These are phyloP conservation scores for Patella caerulea DNA, from an alignment of 2,888 invertebrate species.

Conservation along the genomic window DNA sequence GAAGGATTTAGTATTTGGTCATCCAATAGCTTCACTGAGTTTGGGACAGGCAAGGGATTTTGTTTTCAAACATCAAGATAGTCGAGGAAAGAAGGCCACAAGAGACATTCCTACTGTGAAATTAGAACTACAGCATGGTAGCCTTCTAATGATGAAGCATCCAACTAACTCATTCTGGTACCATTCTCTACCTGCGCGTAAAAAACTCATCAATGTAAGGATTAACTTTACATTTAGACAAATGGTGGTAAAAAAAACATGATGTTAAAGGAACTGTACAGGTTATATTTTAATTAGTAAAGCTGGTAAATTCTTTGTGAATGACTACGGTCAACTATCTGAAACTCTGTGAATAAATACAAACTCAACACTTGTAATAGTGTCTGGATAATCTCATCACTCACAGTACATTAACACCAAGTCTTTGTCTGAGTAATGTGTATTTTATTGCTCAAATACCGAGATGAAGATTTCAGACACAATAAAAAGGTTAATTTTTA, in stretches of 20 bases:
- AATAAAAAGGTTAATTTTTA: too few species aligned
- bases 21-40: slow-evolving; percentile 80
- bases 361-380: too few species aligned
- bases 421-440: too few species aligned
- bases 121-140: slow-evolving; percentile 78
- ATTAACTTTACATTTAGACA: slow-evolving; percentile 75
- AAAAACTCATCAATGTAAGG: slow-evolving; percentile 75
- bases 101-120: slow-evolving; percentile 68
- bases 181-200: slow-evolving; percentile 79
- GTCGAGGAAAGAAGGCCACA: slow-evolving; percentile 54
- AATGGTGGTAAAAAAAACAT: slow-evolving; percentile 39
- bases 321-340: too few species aligned
- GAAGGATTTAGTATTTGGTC: slow-evolving; percentile 77
- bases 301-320: too few species aligned
- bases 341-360: too few species aligned
- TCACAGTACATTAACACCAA: too few species aligned
- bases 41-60: slow-evolving; percentile 79
- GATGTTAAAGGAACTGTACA: neutral
- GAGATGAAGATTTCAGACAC: too few species aligned
- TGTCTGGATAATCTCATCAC: too few species aligned
- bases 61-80: slow-evolving; percentile 76
- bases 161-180: slow-evolving; percentile 82
- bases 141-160: slow-evolving; percentile 80
- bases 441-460: too few species aligned
- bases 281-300: too few species aligned